Evolutionary conservation across 30 jellyfish, hydroid and myxozoan species (phyloP).

Genomic region (Cassiopea andromeda): DNA sequence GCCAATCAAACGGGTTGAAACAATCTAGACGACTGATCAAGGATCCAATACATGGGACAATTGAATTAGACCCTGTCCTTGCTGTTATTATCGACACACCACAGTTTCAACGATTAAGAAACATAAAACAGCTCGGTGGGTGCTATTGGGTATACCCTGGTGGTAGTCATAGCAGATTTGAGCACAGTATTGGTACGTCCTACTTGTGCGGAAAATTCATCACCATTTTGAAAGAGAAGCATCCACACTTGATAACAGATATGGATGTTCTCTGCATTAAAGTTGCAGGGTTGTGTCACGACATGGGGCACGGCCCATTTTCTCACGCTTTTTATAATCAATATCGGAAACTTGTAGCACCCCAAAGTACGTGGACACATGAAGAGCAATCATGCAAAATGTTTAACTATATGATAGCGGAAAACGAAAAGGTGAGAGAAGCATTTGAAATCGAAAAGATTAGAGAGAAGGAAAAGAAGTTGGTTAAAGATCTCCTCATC

Average conservation of each 20-base stretch:
- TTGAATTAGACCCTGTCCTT: slow-evolving; percentile 48
- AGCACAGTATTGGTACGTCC: slow-evolving; percentile 86
- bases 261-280: slow-evolving; percentile 68
- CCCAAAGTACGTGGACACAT: slow-evolving; percentile 76
- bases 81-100: slow-evolving; percentile 75
- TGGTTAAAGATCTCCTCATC: slow-evolving; percentile 73
- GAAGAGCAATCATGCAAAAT: slow-evolving; percentile 83
- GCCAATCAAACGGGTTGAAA: too few relatives aligned
- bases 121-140: slow-evolving; percentile 83
- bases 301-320: slow-evolving; percentile 91
- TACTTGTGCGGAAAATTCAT: slow-evolving; percentile 62
- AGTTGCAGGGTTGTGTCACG: slow-evolving; percentile 86
- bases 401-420: slow-evolving; percentile 80
- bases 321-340: slow-evolving; percentile 79
- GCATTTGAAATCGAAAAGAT: slow-evolving; percentile 25
- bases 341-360: slow-evolving; percentile 39
- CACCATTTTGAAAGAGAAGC: slow-evolving; percentile 20
- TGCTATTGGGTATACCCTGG: slow-evolving; percentile 80
- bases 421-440: slow-evolving; percentile 50
- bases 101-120: slow-evolving; percentile 82
- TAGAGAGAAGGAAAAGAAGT: slow-evolving; percentile 51
- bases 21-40: too few relatives aligned
- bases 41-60: slow-evolving; percentile 81
- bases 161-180: slow-evolving; percentile 84
- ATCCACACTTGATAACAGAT: slow-evolving; percentile 37